These are phyloP conservation scores for Myotis brandtii DNA, from an alignment of 2,113 vertebrate genomes.

Conservation along the genomic window DNA sequence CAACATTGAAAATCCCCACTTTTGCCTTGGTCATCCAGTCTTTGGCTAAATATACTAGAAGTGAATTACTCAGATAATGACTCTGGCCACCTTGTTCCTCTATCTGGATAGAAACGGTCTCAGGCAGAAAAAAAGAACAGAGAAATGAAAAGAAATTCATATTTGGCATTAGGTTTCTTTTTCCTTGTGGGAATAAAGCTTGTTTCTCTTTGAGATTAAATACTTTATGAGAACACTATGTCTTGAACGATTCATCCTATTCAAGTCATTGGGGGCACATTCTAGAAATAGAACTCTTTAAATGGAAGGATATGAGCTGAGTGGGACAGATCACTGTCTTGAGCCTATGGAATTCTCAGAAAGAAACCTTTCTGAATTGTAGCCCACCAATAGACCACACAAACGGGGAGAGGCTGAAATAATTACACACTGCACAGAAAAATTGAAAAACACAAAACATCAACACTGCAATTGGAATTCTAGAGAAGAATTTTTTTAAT, in stretches of 20 bases:
- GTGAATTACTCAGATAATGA: slow-evolving; percentile 36
- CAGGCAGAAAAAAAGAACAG: neutral
- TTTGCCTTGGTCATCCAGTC: neutral
- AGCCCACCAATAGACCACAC: neutral
- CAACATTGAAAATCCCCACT: neutral
- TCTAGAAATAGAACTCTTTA: slow-evolving; percentile 40
- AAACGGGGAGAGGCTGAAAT: slow-evolving; percentile 11
- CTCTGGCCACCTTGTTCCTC: slow-evolving; percentile 33
- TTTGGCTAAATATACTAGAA: neutral
- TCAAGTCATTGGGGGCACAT: slow-evolving; percentile 11
- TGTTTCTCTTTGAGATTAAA: slow-evolving; percentile 52
- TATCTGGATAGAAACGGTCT: slow-evolving; percentile 44
- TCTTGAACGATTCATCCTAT: slow-evolving; percentile 20
- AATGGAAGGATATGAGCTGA: neutral
- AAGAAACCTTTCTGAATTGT: slow-evolving; percentile 5
- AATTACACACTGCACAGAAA: slow-evolving; percentile 26
- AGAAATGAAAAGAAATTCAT: slow-evolving; percentile 54
- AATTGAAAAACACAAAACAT: slow-evolving; percentile 36
- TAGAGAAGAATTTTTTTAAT: slow-evolving; percentile 3
- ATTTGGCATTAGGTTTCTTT: slow-evolving; percentile 53
- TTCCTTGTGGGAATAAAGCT: slow-evolving; percentile 35
- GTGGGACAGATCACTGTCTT: neutral
- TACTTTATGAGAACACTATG: slow-evolving; percentile 36
- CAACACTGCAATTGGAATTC: slow-evolving; percentile 29
- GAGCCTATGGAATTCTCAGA: slow-evolving; percentile 1